Conservation (phyloP, 2,113 vertebrate genomes). For the Cryptomyrus ogoouensis region DNA sequence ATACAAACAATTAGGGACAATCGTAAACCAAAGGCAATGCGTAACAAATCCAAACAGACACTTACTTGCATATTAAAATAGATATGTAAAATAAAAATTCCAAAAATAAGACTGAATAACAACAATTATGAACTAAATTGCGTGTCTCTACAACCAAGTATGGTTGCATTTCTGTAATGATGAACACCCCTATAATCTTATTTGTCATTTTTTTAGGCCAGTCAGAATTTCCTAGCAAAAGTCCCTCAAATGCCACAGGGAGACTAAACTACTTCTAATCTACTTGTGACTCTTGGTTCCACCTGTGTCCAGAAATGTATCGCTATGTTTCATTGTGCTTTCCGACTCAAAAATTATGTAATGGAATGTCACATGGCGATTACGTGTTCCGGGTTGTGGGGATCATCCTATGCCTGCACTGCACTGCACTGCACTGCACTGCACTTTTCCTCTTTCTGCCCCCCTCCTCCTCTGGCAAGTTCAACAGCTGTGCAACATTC, state of each 20-base stretch:
- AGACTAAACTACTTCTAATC: neutral
- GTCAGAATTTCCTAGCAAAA: neutral
- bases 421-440: neutral
- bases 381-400: neutral
- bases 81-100: neutral
- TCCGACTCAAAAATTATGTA: neutral
- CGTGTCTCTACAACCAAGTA: neutral
- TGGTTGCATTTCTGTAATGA: neutral
- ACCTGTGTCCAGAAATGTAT: neutral
- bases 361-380: neutral
- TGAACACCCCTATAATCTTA: neutral
- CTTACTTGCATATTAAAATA: neutral
- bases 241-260: neutral
- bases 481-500: neutral
- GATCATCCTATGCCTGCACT: neutral
- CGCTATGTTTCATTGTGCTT: neutral
- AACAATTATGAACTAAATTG: too few species aligned
- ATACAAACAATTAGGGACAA: neutral
- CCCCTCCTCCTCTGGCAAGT: neutral
- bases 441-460: neutral
- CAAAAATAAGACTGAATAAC: neutral
- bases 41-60: neutral
- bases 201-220: neutral
- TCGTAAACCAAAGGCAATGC: neutral
- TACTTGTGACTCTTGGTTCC: neutral